These are phyloP conservation scores for Neoascia interrupta DNA, from an alignment of 2,888 invertebrate genomes.

Conservation along the genomic window DNA sequence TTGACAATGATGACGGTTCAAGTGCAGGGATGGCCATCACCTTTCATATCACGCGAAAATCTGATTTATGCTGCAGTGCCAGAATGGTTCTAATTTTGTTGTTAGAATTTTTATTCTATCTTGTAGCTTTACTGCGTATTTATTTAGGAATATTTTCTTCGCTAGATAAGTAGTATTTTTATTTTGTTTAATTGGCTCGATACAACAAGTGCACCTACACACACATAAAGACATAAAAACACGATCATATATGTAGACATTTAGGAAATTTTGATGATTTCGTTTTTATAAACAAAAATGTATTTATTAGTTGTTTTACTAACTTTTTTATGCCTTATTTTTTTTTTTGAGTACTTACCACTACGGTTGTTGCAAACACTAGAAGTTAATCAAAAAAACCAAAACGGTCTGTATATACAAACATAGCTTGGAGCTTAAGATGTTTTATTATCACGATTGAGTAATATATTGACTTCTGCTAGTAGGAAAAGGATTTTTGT, in stretches of 20 bases:
- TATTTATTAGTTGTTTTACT: slow-evolving; percentile 1
- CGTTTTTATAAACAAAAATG: slow-evolving; percentile 5
- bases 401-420: slow-evolving; percentile 48
- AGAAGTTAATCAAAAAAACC: slow-evolving; percentile 27
- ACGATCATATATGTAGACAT: slow-evolving; percentile 33
- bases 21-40: slow-evolving; percentile 42
- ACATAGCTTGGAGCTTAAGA: slow-evolving; percentile 10
- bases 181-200: slow-evolving; percentile 15
- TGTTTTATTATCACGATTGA: not conserved
- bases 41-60: slow-evolving; percentile 29
- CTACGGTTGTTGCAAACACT: slow-evolving; percentile 38
- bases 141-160: not conserved
- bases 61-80: slow-evolving; percentile 27
- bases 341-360: slow-evolving; percentile 35
- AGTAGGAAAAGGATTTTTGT: no score
- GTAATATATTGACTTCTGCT: not conserved
- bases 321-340: not conserved
- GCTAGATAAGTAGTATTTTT: slow-evolving; percentile 9
- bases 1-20: slow-evolving; percentile 34
- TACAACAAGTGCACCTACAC: slow-evolving; percentile 45
- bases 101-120: slow-evolving; percentile 24
- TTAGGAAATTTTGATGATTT: not conserved
- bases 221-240: slow-evolving; percentile 30
- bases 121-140: not conserved
- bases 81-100: slow-evolving; percentile 16